phyloP scores from a whole-genome alignment of 1,140 invertebrate species.

The Sminthurides bifidus region DNA sequence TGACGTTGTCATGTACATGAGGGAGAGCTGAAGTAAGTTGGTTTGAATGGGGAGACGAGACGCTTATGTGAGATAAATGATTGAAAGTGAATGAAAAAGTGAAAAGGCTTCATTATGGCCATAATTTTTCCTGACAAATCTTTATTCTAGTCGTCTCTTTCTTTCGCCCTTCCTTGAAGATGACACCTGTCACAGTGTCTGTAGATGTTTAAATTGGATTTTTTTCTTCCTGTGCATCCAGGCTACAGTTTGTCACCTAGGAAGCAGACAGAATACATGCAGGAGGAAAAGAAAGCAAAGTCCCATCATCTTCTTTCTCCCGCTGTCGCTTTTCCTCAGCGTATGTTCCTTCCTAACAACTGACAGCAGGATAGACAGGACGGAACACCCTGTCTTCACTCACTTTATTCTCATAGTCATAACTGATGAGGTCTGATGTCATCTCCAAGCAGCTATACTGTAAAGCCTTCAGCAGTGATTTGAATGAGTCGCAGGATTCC shows the following conservation, averaged over 20 bases:
- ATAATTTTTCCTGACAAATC: conserved; percentile 30
- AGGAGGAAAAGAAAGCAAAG: too few species aligned
- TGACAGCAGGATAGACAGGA: conserved; percentile 18
- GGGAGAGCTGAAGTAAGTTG: too few species aligned
- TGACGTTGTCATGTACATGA: too few species aligned
- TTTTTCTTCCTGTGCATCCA: conserved; percentile 16
- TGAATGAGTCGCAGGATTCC: background rate
- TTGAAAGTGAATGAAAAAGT: background rate
- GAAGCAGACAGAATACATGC: too few species aligned
- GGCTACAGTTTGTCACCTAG: too few species aligned
- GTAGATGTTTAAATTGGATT: conserved; percentile 33
- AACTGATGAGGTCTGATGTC: background rate
- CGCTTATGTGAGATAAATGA: too few species aligned
- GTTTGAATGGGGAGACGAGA: too few species aligned
- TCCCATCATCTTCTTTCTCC: too few species aligned
- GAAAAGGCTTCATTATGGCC: conserved; percentile 23
- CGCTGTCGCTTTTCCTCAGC: background rate
- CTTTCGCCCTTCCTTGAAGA: conserved; percentile 17
- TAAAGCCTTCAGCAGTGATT: background rate
- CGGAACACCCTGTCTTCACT: conserved; percentile 7
- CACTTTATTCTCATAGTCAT: background rate
- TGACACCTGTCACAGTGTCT: conserved; percentile 30
- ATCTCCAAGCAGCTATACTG: background rate
- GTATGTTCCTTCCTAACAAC: background rate
- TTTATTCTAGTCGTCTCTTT: conserved; percentile 23